Conservation (phyloP, 2,113 vertebrate species). For the Psittacus erithacus region DNA sequence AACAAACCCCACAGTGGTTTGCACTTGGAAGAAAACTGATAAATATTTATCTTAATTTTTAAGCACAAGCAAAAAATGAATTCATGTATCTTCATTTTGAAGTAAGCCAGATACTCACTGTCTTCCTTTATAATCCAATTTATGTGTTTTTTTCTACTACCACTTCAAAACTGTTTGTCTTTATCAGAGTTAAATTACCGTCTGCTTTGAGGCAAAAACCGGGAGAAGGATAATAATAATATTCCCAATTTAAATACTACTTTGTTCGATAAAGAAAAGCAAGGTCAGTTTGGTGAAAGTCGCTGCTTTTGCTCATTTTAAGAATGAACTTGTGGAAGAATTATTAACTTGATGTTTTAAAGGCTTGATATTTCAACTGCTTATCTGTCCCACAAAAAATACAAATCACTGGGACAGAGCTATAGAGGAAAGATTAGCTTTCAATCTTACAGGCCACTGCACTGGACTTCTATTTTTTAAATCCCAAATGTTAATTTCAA, state of each 20-base stretch:
- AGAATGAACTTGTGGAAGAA: not conserved
- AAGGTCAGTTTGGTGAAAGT: conserved; percentile 4
- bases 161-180: not conserved
- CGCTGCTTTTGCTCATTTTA: conserved; percentile 48
- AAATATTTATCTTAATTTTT: not conserved
- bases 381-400: not conserved
- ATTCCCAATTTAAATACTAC: conserved; percentile 17
- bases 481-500: not conserved
- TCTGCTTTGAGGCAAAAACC: conserved; percentile 35
- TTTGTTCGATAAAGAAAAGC: conserved; percentile 12
- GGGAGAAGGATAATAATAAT: conserved; percentile 14
- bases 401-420: not conserved
- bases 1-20: not conserved
- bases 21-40: not conserved
- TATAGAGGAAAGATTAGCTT: not conserved
- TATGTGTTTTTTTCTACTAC: not conserved
- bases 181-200: conserved; percentile 30
- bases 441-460: not conserved
- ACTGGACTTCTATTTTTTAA: not conserved
- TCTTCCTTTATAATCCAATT: conserved; percentile 19
- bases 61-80: not conserved
- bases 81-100: not conserved
- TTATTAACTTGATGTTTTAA: not conserved
- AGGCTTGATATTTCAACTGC: not conserved
- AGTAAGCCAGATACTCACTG: not conserved